Evolutionary conservation across 2,888 invertebrate species (phyloP).

Genomic region (Anoncus sp.): DNA sequence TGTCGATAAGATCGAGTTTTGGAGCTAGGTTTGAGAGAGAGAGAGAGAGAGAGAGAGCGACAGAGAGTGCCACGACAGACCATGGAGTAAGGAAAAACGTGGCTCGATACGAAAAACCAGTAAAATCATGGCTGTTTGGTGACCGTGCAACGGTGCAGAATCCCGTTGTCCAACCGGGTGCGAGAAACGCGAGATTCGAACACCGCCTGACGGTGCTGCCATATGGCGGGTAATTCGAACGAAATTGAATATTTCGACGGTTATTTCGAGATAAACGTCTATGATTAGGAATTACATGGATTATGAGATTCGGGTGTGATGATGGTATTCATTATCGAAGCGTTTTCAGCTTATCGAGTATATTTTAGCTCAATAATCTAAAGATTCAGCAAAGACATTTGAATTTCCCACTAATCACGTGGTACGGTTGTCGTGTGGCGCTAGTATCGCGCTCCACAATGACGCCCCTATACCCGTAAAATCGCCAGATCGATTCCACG

Average conservation of each 20-base stretch:
- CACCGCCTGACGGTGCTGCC: neutral
- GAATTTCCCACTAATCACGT: slow-evolving; percentile 15
- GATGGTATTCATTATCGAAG: neutral
- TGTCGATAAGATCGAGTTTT: slow-evolving; percentile 55
- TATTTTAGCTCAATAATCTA: neutral
- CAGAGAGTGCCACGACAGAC: slow-evolving; percentile 8
- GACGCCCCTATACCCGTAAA: neutral
- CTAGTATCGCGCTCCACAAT: slow-evolving; percentile 1
- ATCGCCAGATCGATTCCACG: slow-evolving; percentile 9
- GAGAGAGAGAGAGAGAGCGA: neutral
- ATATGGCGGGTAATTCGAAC: slow-evolving; percentile 3
- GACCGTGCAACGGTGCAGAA: neutral
- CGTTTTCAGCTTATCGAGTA: neutral
- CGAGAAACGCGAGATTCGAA: neutral
- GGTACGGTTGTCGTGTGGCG: neutral
- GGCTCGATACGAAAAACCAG: neutral
- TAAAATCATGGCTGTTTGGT: neutral
- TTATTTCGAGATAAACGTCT: neutral
- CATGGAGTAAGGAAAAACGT: slow-evolving; percentile 16
- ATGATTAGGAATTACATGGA: neutral
- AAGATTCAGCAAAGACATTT: neutral
- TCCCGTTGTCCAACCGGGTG: neutral
- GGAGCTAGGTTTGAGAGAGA: slow-evolving; percentile 3
- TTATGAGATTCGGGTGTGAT: neutral
- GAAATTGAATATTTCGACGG: neutral